Evolutionary conservation across 2,113 vertebrate genomes (phyloP).

Genomic region (Myotis davidii): DNA sequence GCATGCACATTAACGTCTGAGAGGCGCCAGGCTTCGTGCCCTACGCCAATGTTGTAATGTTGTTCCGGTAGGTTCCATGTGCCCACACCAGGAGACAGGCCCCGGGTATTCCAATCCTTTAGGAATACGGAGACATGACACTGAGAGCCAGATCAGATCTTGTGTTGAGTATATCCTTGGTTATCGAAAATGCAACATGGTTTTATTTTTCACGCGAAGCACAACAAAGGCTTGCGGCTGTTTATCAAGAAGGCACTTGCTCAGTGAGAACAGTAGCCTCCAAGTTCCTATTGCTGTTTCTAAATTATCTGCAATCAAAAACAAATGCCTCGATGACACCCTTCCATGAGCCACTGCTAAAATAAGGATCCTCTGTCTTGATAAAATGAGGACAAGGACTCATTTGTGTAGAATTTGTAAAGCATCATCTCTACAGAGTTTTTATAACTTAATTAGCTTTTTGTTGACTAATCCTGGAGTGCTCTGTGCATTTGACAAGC

Average conservation of each 20-base stretch:
- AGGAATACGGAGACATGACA: background rate
- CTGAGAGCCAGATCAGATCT: background rate
- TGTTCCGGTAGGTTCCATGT: background rate
- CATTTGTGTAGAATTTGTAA: slow-evolving; percentile 27
- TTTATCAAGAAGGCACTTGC: slow-evolving; percentile 66
- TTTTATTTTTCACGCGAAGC: slow-evolving; percentile 37
- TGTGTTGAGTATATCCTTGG: background rate
- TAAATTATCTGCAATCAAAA: slow-evolving; percentile 58
- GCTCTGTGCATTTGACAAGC: background rate
- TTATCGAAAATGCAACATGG: background rate
- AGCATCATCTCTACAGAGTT: slow-evolving; percentile 61
- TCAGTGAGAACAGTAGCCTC: slow-evolving; percentile 42
- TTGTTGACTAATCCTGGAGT: slow-evolving; percentile 20
- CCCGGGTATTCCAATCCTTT: background rate
- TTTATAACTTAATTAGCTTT: slow-evolving; percentile 61
- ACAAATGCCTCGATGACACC: slow-evolving; percentile 47
- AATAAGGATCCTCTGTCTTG: slow-evolving; percentile 50
- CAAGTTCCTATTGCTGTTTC: slow-evolving; percentile 52
- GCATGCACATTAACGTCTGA: background rate
- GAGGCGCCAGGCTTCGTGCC: rapidly evolving
- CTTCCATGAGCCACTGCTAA: slow-evolving; percentile 35
- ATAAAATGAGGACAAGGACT: slow-evolving; percentile 56
- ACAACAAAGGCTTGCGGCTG: slow-evolving; percentile 45
- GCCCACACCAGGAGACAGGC: background rate
- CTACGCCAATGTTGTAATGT: rapidly evolving